phyloP scores from a whole-genome alignment of 1,140 invertebrate species.

The Ladona fulva region DNA sequence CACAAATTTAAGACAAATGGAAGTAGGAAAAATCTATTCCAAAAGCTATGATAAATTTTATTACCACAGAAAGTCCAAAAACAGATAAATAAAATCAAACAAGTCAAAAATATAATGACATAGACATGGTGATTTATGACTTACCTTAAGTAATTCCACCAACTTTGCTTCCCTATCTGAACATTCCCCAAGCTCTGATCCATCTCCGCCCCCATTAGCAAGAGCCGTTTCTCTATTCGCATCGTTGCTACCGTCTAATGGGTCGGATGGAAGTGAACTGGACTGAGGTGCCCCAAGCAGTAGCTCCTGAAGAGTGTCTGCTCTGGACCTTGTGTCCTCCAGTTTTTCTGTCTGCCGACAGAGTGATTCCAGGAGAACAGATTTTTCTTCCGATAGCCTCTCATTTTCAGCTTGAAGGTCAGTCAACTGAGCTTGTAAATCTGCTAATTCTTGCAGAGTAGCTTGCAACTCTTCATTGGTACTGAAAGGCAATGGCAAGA shows the following conservation, averaged over 20 bases:
- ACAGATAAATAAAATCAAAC: no score
- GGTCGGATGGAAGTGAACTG: not conserved
- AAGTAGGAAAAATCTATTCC: no score
- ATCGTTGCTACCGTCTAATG: not conserved
- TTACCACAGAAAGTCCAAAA: no score
- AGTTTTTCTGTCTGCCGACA: slow-evolving; percentile 85
- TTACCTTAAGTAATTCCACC: slow-evolving; percentile 71
- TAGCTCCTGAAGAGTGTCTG: slow-evolving; percentile 61
- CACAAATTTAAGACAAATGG: no score
- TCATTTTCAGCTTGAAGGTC: slow-evolving; percentile 84
- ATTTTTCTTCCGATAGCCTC: slow-evolving; percentile 75
- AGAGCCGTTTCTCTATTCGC: slow-evolving; percentile 40
- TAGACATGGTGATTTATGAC: not conserved
- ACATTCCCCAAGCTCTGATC: slow-evolving; percentile 38
- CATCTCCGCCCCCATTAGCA: slow-evolving; percentile 44
- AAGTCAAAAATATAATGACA: no score
- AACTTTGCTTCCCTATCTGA: slow-evolving; percentile 73
- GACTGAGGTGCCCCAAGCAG: slow-evolving; percentile 35
- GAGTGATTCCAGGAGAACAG: slow-evolving; percentile 78
- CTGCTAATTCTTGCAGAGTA: slow-evolving; percentile 83
- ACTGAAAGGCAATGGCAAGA: slow-evolving; percentile 40
- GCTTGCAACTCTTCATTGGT: slow-evolving; percentile 95
- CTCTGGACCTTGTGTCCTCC: slow-evolving; percentile 67
- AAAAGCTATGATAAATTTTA: no score
- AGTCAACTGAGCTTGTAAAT: slow-evolving; percentile 73